These are phyloP conservation scores for Camelus bactrianus DNA, from an alignment of 2,113 vertebrate species.

Conservation along the genomic window DNA sequence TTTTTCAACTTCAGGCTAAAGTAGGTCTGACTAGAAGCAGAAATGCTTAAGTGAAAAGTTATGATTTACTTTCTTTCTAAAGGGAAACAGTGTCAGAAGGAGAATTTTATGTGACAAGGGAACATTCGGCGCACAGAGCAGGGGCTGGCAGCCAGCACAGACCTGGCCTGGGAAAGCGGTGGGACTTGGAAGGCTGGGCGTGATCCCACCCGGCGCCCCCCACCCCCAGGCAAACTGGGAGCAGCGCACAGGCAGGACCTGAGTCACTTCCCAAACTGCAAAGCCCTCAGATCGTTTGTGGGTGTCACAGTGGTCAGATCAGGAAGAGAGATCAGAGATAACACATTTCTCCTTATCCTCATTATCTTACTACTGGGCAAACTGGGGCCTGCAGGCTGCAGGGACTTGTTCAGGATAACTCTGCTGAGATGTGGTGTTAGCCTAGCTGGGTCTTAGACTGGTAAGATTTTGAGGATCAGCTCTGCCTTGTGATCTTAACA, in stretches of 20 bases:
- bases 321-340: not conserved
- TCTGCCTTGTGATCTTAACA: not conserved
- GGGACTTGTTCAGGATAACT: not conserved
- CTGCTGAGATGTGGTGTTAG: fast-evolving
- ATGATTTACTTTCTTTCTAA: conserved; percentile 82
- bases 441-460: not conserved
- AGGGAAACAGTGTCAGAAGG: conserved; percentile 76
- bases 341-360: fast-evolving
- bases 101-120: conserved; percentile 77
- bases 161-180: not conserved
- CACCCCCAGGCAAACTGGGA: fast-evolving
- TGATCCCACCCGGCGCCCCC: not conserved
- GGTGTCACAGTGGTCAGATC: fast-evolving
- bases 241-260: not conserved
- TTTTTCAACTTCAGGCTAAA: conserved; percentile 81
- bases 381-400: not conserved
- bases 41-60: conserved; percentile 81
- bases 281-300: not conserved
- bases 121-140: conserved; percentile 22
- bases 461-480: not conserved
- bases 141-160: not conserved
- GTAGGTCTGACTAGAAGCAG: conserved; percentile 82
- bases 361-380: not conserved
- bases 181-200: not conserved
- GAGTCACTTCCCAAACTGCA: not conserved